Base-by-base conservation (phyloP, 2,888 invertebrate species). In the Perizoma affinitatum region DNA sequence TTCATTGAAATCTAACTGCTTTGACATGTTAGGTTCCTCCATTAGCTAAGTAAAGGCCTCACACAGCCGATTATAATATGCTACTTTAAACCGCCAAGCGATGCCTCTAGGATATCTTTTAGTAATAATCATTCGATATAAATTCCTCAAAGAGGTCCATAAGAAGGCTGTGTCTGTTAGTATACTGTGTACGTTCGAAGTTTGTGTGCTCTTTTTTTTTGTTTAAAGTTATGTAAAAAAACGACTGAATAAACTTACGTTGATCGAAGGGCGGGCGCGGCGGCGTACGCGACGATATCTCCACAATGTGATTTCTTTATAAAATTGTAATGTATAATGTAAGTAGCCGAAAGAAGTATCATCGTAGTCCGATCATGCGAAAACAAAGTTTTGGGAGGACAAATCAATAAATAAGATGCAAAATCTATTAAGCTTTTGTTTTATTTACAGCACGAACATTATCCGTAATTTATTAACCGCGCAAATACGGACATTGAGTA, bases 301-400 rank as follows among this genome's bases (percentile, higher is more conserved):
- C 85, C 80, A 83, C 84, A 87, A 85, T 92, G 91, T 92, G 91
- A 92, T 92, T 92, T 92, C 90, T 90, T 89, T 90, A 89, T 90
- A 90, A 86, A 79, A 84, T 78, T 90, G 86, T 88, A 89, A 87
- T 87, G 87, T 90, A 22, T 22, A 79, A 81, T 89, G 83, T 90
- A 91, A 90, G 90, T 92, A 92, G 91, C 84, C 83, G 87, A 88
- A 90, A 86, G 81, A 87, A 84, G 86, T 87, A 91, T 88, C 85
- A 86, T 81, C 88, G 89, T 89, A 88, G 89, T 91, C 92, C 91
- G 72, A 85, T 82, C 89, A 76, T 85, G 84, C 84, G 80, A 85
- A 86, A 86, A 87, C 84, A 84, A 84, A 84, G 84, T 87, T 88
- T 83, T 86, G 85, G 82, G 82, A 88, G 90, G 88, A 90, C 89